Conservation (phyloP, 2,888 invertebrate species). For the Lingula anatina region DNA sequence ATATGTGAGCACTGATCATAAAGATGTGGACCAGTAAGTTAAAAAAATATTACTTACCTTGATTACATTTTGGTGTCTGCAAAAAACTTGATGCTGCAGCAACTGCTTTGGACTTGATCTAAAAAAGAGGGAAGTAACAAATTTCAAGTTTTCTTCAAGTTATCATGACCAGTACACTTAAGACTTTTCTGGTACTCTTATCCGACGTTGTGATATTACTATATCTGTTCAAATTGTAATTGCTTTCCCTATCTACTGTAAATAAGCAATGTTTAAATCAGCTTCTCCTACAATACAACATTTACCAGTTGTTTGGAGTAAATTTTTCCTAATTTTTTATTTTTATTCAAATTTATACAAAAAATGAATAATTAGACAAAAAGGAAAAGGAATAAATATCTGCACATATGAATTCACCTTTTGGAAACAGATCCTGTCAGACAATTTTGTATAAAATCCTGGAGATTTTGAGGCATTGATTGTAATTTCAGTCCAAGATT, state of each 20-base stretch:
- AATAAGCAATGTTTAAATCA: background rate
- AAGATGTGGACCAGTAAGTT: too few species aligned
- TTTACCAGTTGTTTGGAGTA: too few species aligned
- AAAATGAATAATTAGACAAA: background rate
- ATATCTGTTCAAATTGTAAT: too few species aligned
- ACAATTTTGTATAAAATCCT: slow-evolving; percentile 8
- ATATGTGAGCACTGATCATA: too few species aligned
- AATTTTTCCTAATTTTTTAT: too few species aligned
- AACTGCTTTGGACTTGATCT: slow-evolving; percentile 32
- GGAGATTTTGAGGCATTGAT: background rate
- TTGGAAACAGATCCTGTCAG: slow-evolving; percentile 21
- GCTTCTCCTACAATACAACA: background rate
- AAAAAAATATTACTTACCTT: too few species aligned
- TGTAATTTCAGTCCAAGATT: background rate
- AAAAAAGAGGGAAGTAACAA: too few species aligned
- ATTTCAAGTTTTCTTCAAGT: background rate
- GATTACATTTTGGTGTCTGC: too few species aligned
- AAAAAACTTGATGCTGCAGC: slow-evolving; percentile 23
- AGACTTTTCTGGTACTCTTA: background rate
- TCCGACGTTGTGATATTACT: too few species aligned
- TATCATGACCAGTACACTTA: background rate
- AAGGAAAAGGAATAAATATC: background rate
- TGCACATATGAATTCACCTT: slow-evolving; percentile 15
- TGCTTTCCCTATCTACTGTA: background rate
- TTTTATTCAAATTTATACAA: too few species aligned